phyloP scores from a whole-genome alignment of 1,140 invertebrate species.

The Melanaphis sacchari region DNA sequence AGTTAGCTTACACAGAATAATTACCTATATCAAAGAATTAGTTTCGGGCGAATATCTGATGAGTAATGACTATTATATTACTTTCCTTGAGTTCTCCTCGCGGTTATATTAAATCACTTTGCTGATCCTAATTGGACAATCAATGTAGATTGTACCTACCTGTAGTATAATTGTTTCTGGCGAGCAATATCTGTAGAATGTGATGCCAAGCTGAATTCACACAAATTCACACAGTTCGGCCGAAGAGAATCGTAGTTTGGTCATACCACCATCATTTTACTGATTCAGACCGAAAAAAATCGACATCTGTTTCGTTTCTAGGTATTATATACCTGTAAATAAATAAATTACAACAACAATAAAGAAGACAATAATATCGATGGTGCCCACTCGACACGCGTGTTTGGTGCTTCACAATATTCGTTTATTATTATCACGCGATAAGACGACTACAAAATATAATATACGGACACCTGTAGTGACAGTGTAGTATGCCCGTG shows the following conservation, averaged over 20 bases:
- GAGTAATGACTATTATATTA: neutral
- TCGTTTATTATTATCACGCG: slow-evolving; percentile 9
- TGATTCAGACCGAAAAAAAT: neutral
- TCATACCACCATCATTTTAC: neutral
- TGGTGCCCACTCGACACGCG: neutral
- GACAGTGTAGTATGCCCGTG: neutral
- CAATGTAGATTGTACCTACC: too few relatives aligned
- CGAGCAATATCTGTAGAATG: neutral
- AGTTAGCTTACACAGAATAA: too few relatives aligned
- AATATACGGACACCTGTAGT: neutral
- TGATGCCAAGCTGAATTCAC: neutral
- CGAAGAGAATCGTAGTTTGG: neutral
- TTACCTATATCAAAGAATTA: neutral
- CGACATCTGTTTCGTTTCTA: neutral
- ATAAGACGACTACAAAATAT: neutral
- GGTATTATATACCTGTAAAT: neutral
- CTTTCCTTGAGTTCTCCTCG: neutral
- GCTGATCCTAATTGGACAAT: neutral
- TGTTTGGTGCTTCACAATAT: neutral
- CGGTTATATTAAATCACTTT: neutral
- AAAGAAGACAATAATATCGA: neutral
- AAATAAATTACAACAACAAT: neutral
- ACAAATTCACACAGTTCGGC: neutral
- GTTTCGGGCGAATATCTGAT: neutral
- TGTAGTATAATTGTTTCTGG: neutral